Evolutionary conservation across 2,888 invertebrate species (phyloP).

Genomic region (Myopa testacea): DNA sequence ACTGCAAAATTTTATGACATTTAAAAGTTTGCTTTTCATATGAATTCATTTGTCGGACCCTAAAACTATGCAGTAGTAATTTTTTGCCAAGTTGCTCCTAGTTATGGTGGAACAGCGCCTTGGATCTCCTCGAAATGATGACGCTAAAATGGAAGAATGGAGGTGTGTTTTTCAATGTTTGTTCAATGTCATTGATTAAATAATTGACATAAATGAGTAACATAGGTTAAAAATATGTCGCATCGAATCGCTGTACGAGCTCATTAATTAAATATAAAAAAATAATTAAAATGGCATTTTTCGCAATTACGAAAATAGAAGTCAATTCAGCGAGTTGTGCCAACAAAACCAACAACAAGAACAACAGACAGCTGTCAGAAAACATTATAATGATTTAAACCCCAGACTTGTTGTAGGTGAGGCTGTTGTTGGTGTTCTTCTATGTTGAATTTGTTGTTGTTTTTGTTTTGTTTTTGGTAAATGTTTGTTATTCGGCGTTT

Average conservation of each 20-base stretch:
- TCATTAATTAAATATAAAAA: too few species aligned
- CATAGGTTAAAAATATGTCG: too few species aligned
- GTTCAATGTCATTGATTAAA: too few species aligned
- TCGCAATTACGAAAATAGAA: too few species aligned
- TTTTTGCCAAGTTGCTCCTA: neutral
- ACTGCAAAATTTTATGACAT: constrained; percentile 9
- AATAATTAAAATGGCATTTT: neutral
- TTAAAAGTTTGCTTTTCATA: neutral
- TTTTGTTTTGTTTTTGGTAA: neutral
- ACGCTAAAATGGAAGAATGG: too few species aligned
- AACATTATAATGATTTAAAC: neutral
- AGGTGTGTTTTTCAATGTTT: neutral
- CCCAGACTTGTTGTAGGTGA: neutral
- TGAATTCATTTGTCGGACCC: neutral
- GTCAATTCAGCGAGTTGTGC: too few species aligned
- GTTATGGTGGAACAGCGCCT: neutral
- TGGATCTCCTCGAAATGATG: too few species aligned
- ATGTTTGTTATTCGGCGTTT: neutral
- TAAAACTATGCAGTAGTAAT: constrained; percentile 24
- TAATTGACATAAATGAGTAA: too few species aligned
- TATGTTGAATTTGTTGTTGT: neutral
- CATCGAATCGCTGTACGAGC: neutral
- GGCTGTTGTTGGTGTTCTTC: neutral
- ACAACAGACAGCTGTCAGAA: neutral
- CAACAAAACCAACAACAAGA: neutral